These are phyloP conservation scores for Papilio xuthus DNA, from an alignment of 1,140 invertebrate species.

Conservation along the genomic window DNA sequence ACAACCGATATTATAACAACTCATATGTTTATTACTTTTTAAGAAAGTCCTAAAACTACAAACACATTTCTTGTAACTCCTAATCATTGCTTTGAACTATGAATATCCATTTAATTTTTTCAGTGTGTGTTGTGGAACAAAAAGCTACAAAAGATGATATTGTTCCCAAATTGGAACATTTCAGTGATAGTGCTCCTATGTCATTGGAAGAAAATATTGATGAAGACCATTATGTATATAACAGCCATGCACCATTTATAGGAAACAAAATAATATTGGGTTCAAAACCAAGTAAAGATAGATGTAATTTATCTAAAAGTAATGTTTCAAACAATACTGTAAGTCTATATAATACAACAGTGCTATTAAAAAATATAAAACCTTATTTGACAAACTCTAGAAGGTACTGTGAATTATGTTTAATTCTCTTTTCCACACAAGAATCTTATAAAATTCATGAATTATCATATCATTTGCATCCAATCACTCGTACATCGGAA, in stretches of 20 bases:
- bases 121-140: neutral
- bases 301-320: neutral
- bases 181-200: neutral
- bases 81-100: neutral
- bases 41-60: too few relatives aligned
- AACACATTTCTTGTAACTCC: neutral
- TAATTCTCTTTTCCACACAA: conserved; percentile 54
- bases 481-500: neutral
- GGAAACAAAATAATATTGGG: conserved; percentile 47
- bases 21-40: too few relatives aligned
- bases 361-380: conserved; percentile 48
- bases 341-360: conserved; percentile 40
- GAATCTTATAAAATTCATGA: conserved; percentile 45
- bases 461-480: conserved; percentile 39
- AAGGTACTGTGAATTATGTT: conserved; percentile 56
- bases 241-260: neutral
- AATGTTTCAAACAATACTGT: conserved; percentile 37
- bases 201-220: neutral
- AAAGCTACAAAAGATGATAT: neutral
- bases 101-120: neutral
- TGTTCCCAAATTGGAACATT: neutral
- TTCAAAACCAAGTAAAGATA: conserved; percentile 45
- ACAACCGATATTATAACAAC: too few relatives aligned
- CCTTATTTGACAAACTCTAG: conserved; percentile 46
- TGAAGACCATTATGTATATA: neutral